phyloP scores from a whole-genome alignment of 2,888 invertebrate genomes.

The Syritta pipiens region DNA sequence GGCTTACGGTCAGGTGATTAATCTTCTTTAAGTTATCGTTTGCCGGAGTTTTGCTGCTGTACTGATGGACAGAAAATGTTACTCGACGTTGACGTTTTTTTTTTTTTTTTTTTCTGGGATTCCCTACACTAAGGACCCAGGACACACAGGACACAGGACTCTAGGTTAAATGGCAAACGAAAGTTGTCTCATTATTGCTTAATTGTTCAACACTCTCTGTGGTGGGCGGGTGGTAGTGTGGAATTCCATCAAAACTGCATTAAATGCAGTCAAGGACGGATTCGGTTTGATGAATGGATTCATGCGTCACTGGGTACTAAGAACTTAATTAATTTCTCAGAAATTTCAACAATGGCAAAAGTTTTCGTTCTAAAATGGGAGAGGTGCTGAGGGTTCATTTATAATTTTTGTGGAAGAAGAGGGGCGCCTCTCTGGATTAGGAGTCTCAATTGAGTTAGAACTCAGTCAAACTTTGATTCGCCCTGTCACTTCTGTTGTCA shows the following conservation, averaged over 20 bases:
- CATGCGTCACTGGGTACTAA: background rate
- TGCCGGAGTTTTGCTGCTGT: constrained; percentile 2
- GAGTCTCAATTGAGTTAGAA: too few relatives aligned
- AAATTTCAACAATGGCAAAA: background rate
- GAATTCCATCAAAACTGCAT: constrained; percentile 21
- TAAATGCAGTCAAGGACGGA: constrained; percentile 21
- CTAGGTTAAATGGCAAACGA: constrained; percentile 2
- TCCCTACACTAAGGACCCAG: background rate
- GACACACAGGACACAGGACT: too few relatives aligned
- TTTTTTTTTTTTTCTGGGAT: background rate
- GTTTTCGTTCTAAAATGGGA: too few relatives aligned
- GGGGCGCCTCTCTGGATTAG: too few relatives aligned
- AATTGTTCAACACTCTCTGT: constrained; percentile 1
- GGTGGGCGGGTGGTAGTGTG: background rate
- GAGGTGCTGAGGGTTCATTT: too few relatives aligned
- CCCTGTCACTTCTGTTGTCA: too few relatives aligned
- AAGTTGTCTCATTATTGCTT: constrained; percentile 19
- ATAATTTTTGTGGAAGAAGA: too few relatives aligned
- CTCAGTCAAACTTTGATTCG: too few relatives aligned
- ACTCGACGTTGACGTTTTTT: background rate
- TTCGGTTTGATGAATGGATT: constrained; percentile 18
- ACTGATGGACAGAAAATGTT: constrained; percentile 7
- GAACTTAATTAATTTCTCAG: constrained; percentile 4
- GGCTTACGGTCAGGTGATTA: constrained; percentile 5
- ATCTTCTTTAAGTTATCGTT: constrained; percentile 27